phyloP scores from a whole-genome alignment of 2,888 invertebrate genomes.

The Drosophila colorata region DNA sequence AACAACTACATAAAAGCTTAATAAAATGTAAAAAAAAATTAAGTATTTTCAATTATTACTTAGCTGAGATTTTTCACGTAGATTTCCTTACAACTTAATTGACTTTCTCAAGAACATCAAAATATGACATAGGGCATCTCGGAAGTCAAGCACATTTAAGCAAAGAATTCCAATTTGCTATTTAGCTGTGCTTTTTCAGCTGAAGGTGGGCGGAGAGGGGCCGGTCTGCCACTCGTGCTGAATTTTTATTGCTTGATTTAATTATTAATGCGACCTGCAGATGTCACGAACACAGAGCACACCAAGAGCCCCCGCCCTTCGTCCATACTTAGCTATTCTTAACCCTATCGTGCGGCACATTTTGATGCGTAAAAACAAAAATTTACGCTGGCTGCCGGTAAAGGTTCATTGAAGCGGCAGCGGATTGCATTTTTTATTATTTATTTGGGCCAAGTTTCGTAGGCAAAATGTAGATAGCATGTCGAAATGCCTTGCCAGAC shows the following conservation, averaged over 20 bases:
- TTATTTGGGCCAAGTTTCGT: conserved; percentile 65
- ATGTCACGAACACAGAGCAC: conserved; percentile 72
- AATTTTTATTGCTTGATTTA: conserved; percentile 82
- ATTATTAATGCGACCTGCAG: conserved; percentile 82
- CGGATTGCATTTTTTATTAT: conserved; percentile 81
- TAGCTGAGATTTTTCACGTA: too few relatives aligned
- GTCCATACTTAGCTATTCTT: conserved; percentile 52
- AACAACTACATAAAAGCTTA: too few relatives aligned
- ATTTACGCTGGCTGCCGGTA: conserved; percentile 35
- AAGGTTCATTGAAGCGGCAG: conserved; percentile 72
- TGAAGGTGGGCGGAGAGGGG: conserved; percentile 14
- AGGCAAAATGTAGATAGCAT: conserved; percentile 67
- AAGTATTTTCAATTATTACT: too few relatives aligned
- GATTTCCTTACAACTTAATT: background rate
- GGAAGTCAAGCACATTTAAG: conserved; percentile 4
- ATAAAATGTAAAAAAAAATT: too few relatives aligned
- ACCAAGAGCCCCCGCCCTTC: background rate
- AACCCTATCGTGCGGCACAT: conserved; percentile 75
- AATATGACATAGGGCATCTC: conserved; percentile 8
- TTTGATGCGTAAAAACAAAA: conserved; percentile 75
- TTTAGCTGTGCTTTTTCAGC: conserved; percentile 45
- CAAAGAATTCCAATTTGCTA: conserved; percentile 36
- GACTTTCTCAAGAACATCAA: background rate
- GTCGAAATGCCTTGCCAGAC: conserved; percentile 59
- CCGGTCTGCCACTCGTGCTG: conserved; percentile 71